Base-by-base conservation (phyloP, 2,797 vertebrate species). In the Hirundo rustica region DNA sequence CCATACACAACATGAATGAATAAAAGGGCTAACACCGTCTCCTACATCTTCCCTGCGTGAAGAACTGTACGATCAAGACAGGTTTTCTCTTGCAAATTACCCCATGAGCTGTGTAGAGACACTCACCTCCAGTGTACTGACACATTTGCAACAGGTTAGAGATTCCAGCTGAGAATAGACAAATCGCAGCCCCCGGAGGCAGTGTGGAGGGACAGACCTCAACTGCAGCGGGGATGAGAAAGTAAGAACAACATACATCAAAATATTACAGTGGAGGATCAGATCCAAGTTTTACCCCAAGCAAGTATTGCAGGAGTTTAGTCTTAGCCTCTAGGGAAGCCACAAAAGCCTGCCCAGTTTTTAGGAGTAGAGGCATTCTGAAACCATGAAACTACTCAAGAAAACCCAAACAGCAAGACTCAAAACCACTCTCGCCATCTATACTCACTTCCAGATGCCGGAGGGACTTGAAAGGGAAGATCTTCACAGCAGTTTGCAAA, bases 401-500 rank as follows among this genome's bases (percentile, higher is more conserved):
- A 84, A 87, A 70, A 91, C 11, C 38, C 65, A 65, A 78, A 71
- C 10, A 42, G n/a, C 45, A 74, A 75, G 62, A 62, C 45, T 76
- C 47, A 65, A 72, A 80, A 45, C 29, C 29, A 64, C 6, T 82
- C 76, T 23, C 80, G 51, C 47, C 48, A 81, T 42, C n/a, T 38
- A 5, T 65, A 95, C 97, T 92, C 95, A 99, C 99, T 98, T 99
- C 99, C 95, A 99, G 97, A 96, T 94, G 98, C 82, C 98, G 98
- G 26, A 99, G 98, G 51, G 99, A 99, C 96, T 99, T 99, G 97
- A 99, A 99, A 8, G 99, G 99, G 83, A 99, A 99, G 96, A 99
- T 99, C 97, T 99, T 99, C 97, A 99, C 98, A 87, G 98, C 96
- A 20, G 98, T 98, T 81, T 98, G 98, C 40, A 98, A 95, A 79